A percentile compares a stretch with the other conserved stretches of the same genome.
phyloP scores from a whole-genome alignment of 1,140 invertebrate species.

The Drosophila kurseongensis region DNA sequence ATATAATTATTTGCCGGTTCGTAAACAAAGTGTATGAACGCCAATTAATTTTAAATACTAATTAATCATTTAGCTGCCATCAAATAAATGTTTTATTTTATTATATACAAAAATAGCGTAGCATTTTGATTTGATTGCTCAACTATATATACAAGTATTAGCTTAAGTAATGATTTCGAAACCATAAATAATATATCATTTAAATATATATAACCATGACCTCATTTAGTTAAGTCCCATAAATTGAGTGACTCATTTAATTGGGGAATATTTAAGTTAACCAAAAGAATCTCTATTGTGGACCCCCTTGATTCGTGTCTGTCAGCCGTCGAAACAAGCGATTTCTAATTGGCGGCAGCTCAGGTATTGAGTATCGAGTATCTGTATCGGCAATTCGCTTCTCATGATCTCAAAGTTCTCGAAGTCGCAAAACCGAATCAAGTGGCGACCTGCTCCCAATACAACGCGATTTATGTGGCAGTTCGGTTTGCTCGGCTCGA shows the following conservation, averaged over 20 bases:
- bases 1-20: not conserved
- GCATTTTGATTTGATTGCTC: not conserved
- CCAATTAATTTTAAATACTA: not conserved
- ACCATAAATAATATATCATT: not conserved
- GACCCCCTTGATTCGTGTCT: conserved; percentile 26
- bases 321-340: conserved; percentile 17
- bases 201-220: not conserved
- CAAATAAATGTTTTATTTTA: not conserved
- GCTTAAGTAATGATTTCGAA: not conserved
- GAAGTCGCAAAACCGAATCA: conserved; percentile 1
- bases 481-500: conserved; percentile 4
- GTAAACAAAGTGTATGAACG: not conserved
- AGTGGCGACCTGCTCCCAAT: conserved; percentile 18
- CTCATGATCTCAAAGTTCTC: conserved; percentile 24
- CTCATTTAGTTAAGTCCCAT: no score
- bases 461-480: conserved; percentile 25
- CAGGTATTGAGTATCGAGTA: conserved; percentile 11
- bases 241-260: not conserved
- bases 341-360: conserved; percentile 25
- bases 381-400: conserved; percentile 6
- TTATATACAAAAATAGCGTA: no score
- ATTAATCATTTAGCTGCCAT: not conserved
- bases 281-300: conserved; percentile 7
- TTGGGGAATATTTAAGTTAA: not conserved
- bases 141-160: no score